Conservation (phyloP, 1,140 invertebrate species). For the Aradophagus sp. region DNA sequence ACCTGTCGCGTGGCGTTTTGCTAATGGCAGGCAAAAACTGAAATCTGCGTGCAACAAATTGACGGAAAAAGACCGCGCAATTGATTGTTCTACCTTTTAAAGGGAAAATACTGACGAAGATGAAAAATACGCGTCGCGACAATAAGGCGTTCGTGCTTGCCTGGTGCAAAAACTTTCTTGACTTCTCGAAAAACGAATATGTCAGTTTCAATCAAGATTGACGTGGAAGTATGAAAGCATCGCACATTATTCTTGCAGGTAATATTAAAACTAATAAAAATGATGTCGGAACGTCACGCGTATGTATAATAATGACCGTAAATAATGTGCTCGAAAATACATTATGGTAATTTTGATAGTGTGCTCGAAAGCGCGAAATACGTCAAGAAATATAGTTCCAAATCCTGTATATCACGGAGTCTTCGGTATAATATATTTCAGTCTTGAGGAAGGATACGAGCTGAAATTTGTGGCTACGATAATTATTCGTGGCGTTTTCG, state of each 20-base stretch:
- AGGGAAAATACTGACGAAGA: no score
- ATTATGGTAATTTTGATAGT: conserved; percentile 46
- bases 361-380: conserved; percentile 24
- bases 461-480: conserved; percentile 18
- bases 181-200: neutral
- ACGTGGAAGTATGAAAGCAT: conserved; percentile 15
- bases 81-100: no score
- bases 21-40: no score
- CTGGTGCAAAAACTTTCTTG: neutral
- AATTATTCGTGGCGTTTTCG: conserved; percentile 16
- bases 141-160: no score
- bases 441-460: conserved; percentile 12
- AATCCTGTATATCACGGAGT: conserved; percentile 28
- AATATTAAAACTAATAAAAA: conserved; percentile 43
- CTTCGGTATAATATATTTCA: conserved; percentile 30
- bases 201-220: conserved; percentile 13
- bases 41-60: no score
- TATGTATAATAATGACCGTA: conserved; percentile 15
- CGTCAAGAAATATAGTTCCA: conserved; percentile 41
- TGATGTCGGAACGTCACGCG: conserved; percentile 18
- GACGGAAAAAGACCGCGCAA: no score
- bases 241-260: conserved; percentile 11
- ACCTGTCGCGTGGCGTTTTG: no score
- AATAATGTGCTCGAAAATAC: conserved; percentile 27
- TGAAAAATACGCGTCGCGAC: no score